A percentile compares a stretch with the other conserved stretches of the same genome.
These are phyloP conservation scores for Otocyon megalotis DNA, from an alignment of 2,113 vertebrate genomes.

Conservation along the genomic window DNA sequence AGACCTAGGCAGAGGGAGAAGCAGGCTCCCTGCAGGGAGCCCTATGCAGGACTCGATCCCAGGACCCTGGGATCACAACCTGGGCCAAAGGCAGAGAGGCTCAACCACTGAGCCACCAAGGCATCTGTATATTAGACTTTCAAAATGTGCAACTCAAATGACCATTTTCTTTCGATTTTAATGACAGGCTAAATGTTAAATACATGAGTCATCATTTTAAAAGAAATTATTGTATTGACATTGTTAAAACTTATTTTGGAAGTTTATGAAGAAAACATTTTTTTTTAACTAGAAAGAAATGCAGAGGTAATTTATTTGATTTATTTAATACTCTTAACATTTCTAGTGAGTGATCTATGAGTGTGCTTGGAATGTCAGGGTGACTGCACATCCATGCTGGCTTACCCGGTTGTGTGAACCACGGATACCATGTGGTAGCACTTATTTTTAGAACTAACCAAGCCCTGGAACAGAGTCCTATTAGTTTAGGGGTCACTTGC, in stretches of 20 bases:
- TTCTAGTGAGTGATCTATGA: background rate
- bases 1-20: too few species aligned
- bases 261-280: background rate
- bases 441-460: slow-evolving; percentile 31
- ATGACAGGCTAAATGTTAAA: slow-evolving; percentile 43
- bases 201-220: slow-evolving; percentile 6
- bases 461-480: slow-evolving; percentile 38
- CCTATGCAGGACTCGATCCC: too few species aligned
- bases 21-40: too few species aligned
- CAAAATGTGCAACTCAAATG: background rate
- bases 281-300: background rate
- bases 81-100: too few species aligned
- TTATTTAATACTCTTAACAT: background rate
- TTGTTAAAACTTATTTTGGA: background rate
- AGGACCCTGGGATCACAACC: too few species aligned
- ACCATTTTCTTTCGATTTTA: slow-evolving; percentile 60
- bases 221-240: background rate
- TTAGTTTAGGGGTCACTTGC: background rate
- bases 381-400: background rate
- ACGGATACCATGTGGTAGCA: background rate
- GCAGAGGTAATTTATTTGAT: background rate
- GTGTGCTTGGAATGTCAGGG: background rate
- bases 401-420: background rate
- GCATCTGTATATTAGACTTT: background rate
- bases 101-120: too few species aligned